Base-by-base conservation (phyloP, 2,797 vertebrate species). In the Crocidura indochinensis region DNA sequence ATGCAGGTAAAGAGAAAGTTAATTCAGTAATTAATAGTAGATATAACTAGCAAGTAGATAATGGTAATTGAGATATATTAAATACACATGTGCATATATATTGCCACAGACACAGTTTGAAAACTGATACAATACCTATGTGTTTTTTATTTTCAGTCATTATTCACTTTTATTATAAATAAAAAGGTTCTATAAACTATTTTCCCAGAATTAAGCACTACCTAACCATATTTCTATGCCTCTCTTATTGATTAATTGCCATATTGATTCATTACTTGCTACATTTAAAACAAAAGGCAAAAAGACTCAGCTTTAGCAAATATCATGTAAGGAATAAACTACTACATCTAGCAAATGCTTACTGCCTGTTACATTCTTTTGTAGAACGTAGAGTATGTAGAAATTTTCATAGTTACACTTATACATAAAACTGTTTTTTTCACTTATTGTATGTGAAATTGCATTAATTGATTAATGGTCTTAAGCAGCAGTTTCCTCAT, bases 211-310 rank as follows among this genome's bases (percentile, higher is more conserved):
- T 88, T 96, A 95, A 96, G 94, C 65, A 93, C 82, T 90, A 91
- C 65, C 76, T 60, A 94, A 68, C 74, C 69, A 72, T 96, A 94
- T 94, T 95, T 96, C 93, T 94, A 64, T 94, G 89, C 94, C 79
- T 84, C 60, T 93, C 89, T 86, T 93, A 96, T 95, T 94, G 93
- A 97, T 91, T 94, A 95, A 94, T 95, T 94, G 92, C 95, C 90
- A 3, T 91, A 82, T 85, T 95, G 94, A 95, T 96, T 94, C 75
- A 94, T 95, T 93, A 79, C 84, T 93, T 92, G 74, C 81, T 96
- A 46, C 91, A 92, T 90, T 93, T 90, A 47, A 92, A 96, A 93
- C 73, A 93, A 91, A 90, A 95, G 60, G 83, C 46, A 65, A 94
- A 96, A 92, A 65, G 44, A 91, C 24, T 82, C 84, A 10, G 29